phyloP scores from a whole-genome alignment of 1,140 invertebrate species.

The Orchestia grillus region DNA sequence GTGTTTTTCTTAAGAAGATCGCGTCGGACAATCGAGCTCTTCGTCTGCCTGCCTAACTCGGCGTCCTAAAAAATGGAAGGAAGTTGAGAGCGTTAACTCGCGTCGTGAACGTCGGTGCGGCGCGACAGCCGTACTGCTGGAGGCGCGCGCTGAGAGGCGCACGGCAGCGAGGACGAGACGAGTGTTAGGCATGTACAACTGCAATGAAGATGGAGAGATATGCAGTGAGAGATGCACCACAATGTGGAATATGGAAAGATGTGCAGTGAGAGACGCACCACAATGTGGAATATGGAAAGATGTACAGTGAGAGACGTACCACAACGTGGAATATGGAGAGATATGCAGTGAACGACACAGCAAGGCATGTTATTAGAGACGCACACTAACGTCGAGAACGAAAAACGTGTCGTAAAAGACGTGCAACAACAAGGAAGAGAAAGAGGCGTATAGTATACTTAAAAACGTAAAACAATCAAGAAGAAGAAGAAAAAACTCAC shows the following conservation, averaged over 20 bases:
- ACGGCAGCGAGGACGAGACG: not conserved
- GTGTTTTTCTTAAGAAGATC: not conserved
- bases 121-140: too few relatives aligned
- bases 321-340: not conserved
- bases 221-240: not conserved
- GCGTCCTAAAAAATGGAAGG: not conserved
- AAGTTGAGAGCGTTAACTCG: not conserved
- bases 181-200: not conserved
- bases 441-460: too few relatives aligned
- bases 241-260: not conserved
- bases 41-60: not conserved
- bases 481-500: too few relatives aligned
- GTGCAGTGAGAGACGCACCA: not conserved
- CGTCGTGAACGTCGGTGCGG: not conserved
- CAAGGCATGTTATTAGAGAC: not conserved
- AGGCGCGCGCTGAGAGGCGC: not conserved
- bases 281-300: not conserved
- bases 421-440: too few relatives aligned
- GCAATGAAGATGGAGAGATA: not conserved
- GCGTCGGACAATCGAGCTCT: conserved; percentile 1
- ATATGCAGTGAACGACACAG: too few relatives aligned
- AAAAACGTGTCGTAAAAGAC: too few relatives aligned
- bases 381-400: not conserved
- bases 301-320: not conserved
- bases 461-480: too few relatives aligned